These are phyloP conservation scores for Coreius guichenoti DNA, from an alignment of 2,797 vertebrate genomes.

Conservation along the genomic window DNA sequence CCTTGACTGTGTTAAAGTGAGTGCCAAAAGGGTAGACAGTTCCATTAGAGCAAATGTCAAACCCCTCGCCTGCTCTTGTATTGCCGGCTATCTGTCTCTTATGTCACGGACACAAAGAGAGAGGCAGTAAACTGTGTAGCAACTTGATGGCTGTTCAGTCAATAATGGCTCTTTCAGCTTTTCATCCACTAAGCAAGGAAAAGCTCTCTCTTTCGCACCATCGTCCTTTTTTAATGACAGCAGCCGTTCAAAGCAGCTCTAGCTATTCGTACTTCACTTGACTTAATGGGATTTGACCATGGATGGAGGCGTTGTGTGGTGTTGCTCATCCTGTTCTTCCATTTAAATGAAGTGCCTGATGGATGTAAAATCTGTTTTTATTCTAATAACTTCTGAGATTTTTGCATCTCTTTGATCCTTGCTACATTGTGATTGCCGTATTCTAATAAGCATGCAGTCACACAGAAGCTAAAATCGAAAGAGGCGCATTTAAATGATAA, in stretches of 20 bases:
- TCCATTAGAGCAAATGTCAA: conserved; percentile 58
- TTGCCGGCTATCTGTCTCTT: conserved; percentile 53
- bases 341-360: conserved; percentile 56
- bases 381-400: conserved; percentile 33
- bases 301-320: conserved; percentile 28
- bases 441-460: conserved; percentile 32
- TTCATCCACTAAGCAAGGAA: conserved; percentile 19
- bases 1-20: conserved; percentile 7
- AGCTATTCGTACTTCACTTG: conserved; percentile 47
- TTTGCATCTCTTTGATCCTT: conserved; percentile 59
- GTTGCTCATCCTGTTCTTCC: conserved; percentile 22
- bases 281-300: conserved; percentile 51
- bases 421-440: conserved; percentile 2
- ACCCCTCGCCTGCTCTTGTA: conserved; percentile 38
- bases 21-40: conserved; percentile 33
- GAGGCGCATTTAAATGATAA: conserved; percentile 29
- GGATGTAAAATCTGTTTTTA: conserved; percentile 44
- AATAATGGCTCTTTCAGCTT: conserved; percentile 46
- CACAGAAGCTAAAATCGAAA: conserved; percentile 18
- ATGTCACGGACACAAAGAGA: conserved; percentile 52
- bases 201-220: conserved; percentile 29
- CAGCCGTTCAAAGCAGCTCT: conserved; percentile 44
- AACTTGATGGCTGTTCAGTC: conserved; percentile 45
- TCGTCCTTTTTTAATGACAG: conserved; percentile 25
- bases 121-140: conserved; percentile 40